phyloP scores from a whole-genome alignment of 53 echinoderm and acorn worm species.

The Apostichopus leukothele region DNA sequence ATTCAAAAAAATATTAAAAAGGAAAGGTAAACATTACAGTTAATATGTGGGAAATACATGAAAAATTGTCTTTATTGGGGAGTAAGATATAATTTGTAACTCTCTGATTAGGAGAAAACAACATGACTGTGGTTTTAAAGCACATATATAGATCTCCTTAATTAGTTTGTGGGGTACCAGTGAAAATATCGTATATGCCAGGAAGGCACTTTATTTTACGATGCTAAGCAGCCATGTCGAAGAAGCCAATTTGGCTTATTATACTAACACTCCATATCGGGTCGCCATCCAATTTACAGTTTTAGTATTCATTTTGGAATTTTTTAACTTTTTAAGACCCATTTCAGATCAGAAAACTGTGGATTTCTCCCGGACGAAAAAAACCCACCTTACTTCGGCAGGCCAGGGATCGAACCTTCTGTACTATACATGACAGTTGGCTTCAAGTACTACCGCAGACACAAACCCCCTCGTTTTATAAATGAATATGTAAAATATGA shows the following conservation, averaged over 20 bases:
- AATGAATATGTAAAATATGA: neutral
- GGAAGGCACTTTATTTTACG: neutral
- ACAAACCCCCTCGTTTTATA: neutral
- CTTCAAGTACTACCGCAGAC: neutral
- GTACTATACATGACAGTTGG: neutral
- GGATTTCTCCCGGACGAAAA: neutral
- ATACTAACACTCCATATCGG: neutral
- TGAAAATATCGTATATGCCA: neutral
- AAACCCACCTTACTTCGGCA: neutral
- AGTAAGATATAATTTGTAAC: too few relatives aligned
- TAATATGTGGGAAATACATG: too few relatives aligned
- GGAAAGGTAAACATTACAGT: too few relatives aligned
- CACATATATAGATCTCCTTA: neutral
- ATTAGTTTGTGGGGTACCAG: neutral
- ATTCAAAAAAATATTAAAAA: too few relatives aligned
- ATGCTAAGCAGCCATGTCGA: neutral
- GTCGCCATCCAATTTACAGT: neutral
- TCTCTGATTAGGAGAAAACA: too few relatives aligned
- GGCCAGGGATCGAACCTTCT: neutral
- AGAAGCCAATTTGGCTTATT: neutral
- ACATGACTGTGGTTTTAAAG: too few relatives aligned
- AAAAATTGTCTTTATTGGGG: too few relatives aligned
- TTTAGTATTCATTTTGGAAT: neutral
- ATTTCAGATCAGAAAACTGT: neutral
- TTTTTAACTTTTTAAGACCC: neutral